Base-by-base conservation (phyloP, 2,888 invertebrate species). In the Ochropacha duplaris region DNA sequence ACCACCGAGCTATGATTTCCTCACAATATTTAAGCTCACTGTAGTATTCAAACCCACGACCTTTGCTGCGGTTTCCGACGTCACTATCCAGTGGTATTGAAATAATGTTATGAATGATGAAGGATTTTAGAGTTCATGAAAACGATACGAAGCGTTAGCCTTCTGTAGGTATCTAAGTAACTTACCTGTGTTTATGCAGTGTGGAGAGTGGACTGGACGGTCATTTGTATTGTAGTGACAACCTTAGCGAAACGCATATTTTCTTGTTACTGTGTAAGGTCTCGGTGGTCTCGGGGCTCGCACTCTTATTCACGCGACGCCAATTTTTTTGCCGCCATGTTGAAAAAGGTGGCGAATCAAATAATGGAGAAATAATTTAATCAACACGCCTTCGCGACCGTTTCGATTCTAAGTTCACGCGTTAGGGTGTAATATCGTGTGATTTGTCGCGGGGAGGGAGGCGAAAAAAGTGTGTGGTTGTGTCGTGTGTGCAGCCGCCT, bases 351-450 rank as follows among this genome's bases (percentile, higher is more conserved):
- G 89, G 88, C 79, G 89, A 90, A 90, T 91, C 87, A 86, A 88
- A 91, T 91, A 90, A 91, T 89, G 87, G 86, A 78, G 86, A 90
- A 90, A 88, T 91, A 88, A 92, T 91, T 88, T 86, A 90, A 92
- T 90, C 84, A 88, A 72, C 74, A 65, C 59, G 62, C 64, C 63
- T 61, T 66, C 72, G 62, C 54, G 54, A 61, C 56, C 65, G 68
- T 79, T 73, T 86, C 66, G 68, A 66, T 79, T 75, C 69, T 88
- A 80, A 63, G 66, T 61, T 59, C 65, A 64, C 58, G 79, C 26
- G 67, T 74, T 83, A 89, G 73, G 83, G 90, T 84, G 71, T 70
- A 73, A 66, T 80, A 71, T 87, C 58, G 84, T 66, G 68, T 66
- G 81, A 54, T 62, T 56, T 58, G 50, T 51, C 9, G 49, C 55